Conservation (phyloP, 2,113 vertebrate species). For the Lipophrys pholis region DNA sequence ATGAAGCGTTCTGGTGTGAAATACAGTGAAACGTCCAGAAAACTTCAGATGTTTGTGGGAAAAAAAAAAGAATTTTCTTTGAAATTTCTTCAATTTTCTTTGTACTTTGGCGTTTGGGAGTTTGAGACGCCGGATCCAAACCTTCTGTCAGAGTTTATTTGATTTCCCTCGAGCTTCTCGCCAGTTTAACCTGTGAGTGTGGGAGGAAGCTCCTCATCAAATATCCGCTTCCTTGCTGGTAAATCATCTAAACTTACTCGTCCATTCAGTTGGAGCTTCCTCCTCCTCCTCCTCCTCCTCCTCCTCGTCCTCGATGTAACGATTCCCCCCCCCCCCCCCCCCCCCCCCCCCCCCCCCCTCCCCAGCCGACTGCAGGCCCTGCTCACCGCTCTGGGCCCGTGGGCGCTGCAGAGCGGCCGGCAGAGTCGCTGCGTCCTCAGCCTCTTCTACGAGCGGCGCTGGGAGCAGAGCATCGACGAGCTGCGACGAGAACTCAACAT, state of each 20-base stretch:
- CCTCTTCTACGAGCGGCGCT: slow-evolving; percentile 92
- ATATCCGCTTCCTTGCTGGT: neutral
- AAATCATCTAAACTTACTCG: slow-evolving; percentile 30
- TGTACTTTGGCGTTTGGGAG: no score
- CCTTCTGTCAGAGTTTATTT: no score
- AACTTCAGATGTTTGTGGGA: no score
- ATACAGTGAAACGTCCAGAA: no score
- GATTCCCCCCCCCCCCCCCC: slow-evolving; percentile 9
- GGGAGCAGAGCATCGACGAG: slow-evolving; percentile 90
- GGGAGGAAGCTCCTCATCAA: slow-evolving; percentile 3
- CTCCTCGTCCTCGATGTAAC: slow-evolving; percentile 8
- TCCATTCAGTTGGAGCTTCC: slow-evolving; percentile 9
- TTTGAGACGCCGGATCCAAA: no score
- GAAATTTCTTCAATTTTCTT: no score
- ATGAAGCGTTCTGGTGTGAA: no score
- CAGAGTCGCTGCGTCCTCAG: slow-evolving; percentile 87
- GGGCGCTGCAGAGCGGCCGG: slow-evolving; percentile 88
- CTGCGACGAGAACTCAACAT: slow-evolving; percentile 91
- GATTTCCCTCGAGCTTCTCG: no score
- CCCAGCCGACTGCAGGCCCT: slow-evolving; percentile 85
- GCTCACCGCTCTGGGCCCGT: slow-evolving; percentile 86
- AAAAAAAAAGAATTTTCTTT: no score
- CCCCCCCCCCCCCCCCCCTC: neutral
- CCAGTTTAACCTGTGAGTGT: no score
- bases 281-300: slow-evolving; percentile 16